Percentiles rank a stretch among this genome's conserved stretches.
phyloP scores from a whole-genome alignment of 2,797 vertebrate species.

The Micromesistius poutassou region DNA sequence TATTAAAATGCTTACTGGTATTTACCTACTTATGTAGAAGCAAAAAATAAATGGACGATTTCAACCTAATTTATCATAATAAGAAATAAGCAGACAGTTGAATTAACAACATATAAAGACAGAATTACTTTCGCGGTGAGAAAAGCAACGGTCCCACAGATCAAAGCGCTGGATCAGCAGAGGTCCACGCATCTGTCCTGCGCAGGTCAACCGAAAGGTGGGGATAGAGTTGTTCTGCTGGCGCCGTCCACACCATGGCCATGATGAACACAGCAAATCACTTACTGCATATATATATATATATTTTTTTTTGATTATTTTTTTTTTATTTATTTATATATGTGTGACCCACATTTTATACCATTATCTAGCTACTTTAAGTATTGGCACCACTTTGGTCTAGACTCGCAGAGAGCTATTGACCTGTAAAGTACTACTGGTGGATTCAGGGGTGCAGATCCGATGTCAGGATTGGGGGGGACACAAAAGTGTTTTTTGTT shows the following conservation, averaged over 20 bases:
- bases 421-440: too few species aligned
- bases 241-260: not conserved
- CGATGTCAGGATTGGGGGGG: too few species aligned
- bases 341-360: not conserved
- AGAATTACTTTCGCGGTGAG: not conserved
- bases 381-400: not conserved
- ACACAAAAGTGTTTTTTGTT: too few species aligned
- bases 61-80: not conserved
- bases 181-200: not conserved
- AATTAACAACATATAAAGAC: too few species aligned
- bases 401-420: not conserved
- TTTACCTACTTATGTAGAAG: not conserved
- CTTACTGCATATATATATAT: not conserved
- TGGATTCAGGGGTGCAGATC: too few species aligned
- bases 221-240: constrained; percentile 46
- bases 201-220: constrained; percentile 54
- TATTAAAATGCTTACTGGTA: too few species aligned
- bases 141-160: not conserved
- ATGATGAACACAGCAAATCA: not conserved
- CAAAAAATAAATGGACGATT: not conserved
- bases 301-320: not conserved
- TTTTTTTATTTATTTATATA: not conserved
- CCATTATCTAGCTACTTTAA: not conserved
- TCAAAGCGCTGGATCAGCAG: not conserved
- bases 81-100: too few species aligned